Evolutionary conservation across 2,113 vertebrate genomes (phyloP).

Genomic region (Athene cunicularia): DNA sequence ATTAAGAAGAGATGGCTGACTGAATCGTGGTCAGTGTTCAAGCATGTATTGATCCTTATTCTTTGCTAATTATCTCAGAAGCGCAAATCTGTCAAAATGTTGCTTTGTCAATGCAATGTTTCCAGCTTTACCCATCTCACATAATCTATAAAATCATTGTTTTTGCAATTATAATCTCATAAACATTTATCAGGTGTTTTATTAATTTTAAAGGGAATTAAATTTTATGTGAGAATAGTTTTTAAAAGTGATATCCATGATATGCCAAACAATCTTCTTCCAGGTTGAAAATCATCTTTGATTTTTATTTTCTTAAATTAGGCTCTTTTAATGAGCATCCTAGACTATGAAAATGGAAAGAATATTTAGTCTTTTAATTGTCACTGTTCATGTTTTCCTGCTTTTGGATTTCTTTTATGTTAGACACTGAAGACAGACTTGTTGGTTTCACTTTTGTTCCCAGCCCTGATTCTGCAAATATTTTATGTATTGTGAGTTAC

Average conservation of each 20-base stretch:
- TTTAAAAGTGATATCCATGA: background rate
- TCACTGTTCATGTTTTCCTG: background rate
- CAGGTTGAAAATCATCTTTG: background rate
- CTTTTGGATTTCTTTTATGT: background rate
- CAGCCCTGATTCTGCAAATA: background rate
- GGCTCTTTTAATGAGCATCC: background rate
- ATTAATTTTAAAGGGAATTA: background rate
- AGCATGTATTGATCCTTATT: background rate
- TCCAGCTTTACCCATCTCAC: background rate
- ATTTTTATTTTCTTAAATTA: background rate
- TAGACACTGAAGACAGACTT: background rate
- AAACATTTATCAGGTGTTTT: background rate
- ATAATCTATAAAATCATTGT: background rate
- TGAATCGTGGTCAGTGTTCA: background rate
- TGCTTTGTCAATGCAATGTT: background rate
- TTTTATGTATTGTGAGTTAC: background rate
- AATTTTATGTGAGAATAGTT: background rate
- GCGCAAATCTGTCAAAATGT: background rate
- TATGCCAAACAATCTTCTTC: background rate
- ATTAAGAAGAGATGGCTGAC: background rate
- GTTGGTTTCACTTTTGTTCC: background rate
- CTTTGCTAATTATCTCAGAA: background rate
- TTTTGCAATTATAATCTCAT: background rate
- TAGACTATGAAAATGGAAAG: background rate
- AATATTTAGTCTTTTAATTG: background rate